Conservation (phyloP, 2,797 vertebrate genomes). For the Heteromormyrus szaboi region DNA sequence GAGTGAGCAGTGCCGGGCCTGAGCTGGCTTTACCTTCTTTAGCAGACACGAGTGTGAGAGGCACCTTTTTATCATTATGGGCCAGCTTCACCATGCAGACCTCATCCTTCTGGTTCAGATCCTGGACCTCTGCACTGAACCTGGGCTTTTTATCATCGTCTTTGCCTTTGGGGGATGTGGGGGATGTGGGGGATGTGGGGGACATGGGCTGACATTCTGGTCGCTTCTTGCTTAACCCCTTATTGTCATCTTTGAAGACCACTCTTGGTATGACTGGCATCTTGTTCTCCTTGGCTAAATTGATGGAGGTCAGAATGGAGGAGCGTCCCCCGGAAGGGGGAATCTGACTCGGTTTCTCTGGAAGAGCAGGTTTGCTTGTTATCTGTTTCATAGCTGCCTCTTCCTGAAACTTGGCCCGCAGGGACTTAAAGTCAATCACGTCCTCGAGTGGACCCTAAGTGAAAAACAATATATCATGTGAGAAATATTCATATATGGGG, state of each 20-base stretch:
- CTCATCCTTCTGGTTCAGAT: slow-evolving; percentile 49
- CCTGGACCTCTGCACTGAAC: neutral
- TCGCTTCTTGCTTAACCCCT: slow-evolving; percentile 39
- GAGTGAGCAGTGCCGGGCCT: neutral
- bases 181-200: slow-evolving; percentile 12
- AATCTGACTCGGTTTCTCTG: slow-evolving; percentile 46
- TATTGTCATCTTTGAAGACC: slow-evolving; percentile 59
- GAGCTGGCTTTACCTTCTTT: neutral
- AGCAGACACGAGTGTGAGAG: neutral
- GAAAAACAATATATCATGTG: neutral
- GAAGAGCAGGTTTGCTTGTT: slow-evolving; percentile 32
- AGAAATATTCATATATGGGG: neutral
- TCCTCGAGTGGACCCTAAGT: slow-evolving; percentile 55
- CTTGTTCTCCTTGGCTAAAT: slow-evolving; percentile 41
- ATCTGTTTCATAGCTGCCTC: slow-evolving; percentile 39
- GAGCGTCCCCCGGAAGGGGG: slow-evolving; percentile 50
- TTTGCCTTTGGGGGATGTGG: slow-evolving; percentile 23
- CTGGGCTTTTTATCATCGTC: slow-evolving; percentile 26
- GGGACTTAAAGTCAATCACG: slow-evolving; percentile 65
- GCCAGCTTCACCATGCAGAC: slow-evolving; percentile 23
- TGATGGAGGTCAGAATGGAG: slow-evolving; percentile 54
- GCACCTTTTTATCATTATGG: slow-evolving; percentile 40
- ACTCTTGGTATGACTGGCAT: slow-evolving; percentile 42
- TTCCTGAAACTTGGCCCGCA: slow-evolving; percentile 76
- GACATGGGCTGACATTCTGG: slow-evolving; percentile 24